Evolutionary conservation across 2,888 invertebrate species (phyloP).

Genomic region (Periphyllus acericola): DNA sequence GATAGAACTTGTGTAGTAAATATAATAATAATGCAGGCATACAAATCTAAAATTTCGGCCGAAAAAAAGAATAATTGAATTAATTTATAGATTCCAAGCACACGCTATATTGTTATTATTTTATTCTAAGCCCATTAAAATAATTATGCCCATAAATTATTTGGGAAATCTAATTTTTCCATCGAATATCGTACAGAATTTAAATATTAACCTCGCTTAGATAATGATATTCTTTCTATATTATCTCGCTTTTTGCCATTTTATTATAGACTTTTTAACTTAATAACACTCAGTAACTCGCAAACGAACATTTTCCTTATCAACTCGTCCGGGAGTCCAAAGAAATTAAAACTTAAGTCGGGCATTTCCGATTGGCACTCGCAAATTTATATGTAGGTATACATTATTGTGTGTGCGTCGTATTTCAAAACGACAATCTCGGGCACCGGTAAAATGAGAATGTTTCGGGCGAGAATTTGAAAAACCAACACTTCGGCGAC

Average conservation of each 20-base stretch:
- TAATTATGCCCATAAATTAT: too few species aligned
- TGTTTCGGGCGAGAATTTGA: slow-evolving; percentile 20
- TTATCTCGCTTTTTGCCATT: neutral
- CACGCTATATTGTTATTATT: too few species aligned
- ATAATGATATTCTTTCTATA: neutral
- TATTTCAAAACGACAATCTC: slow-evolving; percentile 46
- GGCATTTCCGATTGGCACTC: slow-evolving; percentile 17
- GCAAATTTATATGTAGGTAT: neutral
- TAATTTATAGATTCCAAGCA: too few species aligned
- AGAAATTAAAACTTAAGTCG: slow-evolving; percentile 22
- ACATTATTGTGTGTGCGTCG: neutral
- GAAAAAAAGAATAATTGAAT: too few species aligned
- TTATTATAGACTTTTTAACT: neutral
- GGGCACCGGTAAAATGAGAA: slow-evolving; percentile 45
- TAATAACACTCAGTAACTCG: too few species aligned
- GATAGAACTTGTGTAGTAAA: too few species aligned
- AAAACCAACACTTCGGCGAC: slow-evolving; percentile 41
- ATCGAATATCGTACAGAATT: neutral
- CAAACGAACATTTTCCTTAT: neutral
- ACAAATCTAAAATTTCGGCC: too few species aligned
- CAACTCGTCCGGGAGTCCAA: neutral
- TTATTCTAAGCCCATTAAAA: too few species aligned
- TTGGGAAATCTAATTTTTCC: too few species aligned
- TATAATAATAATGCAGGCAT: too few species aligned
- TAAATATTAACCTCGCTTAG: neutral